Evolutionary conservation across 2,797 vertebrate genomes (phyloP).

Genomic region (Parauchenoglanis punctatus): DNA sequence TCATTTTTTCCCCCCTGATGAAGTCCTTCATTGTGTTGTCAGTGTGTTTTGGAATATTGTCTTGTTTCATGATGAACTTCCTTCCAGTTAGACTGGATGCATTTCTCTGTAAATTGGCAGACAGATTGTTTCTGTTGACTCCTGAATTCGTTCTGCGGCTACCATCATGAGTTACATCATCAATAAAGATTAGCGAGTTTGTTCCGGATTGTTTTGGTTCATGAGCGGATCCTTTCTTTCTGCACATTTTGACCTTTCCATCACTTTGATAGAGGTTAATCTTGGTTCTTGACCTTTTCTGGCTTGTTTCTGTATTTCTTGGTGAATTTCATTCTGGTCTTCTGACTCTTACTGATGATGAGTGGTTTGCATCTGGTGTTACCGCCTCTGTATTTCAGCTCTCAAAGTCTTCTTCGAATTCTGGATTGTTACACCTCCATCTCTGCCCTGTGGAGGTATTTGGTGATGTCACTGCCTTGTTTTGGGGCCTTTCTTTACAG

Average conservation of each 20-base stretch:
- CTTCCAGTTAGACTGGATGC: neutral
- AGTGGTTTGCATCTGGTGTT: neutral
- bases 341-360: neutral
- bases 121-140: neutral
- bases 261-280: too few species aligned
- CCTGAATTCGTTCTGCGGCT: neutral
- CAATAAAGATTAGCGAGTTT: too few species aligned
- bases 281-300: neutral
- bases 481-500: too few species aligned
- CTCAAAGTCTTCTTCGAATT: neutral
- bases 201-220: too few species aligned
- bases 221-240: too few species aligned
- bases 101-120: neutral
- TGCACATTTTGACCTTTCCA: too few species aligned
- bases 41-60: too few species aligned
- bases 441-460: neutral
- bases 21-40: too few species aligned
- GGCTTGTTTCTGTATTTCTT: neutral
- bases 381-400: neutral
- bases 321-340: neutral
- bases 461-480: neutral
- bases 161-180: neutral
- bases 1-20: neutral
- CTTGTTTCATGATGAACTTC: neutral
- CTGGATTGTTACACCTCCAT: neutral